Conservation (phyloP, 37 sponge, comb jelly and placozoan genomes). For the Haliclona indistincta region DNA sequence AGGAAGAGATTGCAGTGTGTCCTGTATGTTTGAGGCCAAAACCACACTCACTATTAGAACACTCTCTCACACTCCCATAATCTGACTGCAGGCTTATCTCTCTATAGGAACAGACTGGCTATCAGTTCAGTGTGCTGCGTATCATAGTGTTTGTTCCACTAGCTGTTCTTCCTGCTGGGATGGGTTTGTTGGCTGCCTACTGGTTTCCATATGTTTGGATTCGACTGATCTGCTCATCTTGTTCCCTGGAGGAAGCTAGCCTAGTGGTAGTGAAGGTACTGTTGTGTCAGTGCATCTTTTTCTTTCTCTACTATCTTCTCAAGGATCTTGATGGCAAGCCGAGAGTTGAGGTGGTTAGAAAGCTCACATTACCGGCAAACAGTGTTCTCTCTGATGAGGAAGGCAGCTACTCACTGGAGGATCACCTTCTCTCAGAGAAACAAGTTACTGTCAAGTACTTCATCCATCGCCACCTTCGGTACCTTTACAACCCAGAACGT, state of each 20-base stretch:
- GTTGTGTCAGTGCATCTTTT: background rate
- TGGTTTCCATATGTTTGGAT: constrained; percentile 56
- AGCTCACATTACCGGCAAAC: too few species aligned
- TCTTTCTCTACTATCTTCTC: background rate
- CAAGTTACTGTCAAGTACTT: background rate
- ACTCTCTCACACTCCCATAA: too few species aligned
- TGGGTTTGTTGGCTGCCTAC: constrained; percentile 53
- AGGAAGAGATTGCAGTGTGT: too few species aligned
- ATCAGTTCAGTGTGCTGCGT: constrained; percentile 23
- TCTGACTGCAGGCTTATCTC: too few species aligned
- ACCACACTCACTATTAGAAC: too few species aligned
- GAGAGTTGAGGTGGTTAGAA: constrained; percentile 28
- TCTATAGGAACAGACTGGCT: constrained; percentile 47
- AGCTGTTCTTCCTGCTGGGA: constrained; percentile 31
- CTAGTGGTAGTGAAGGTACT: constrained; percentile 62
- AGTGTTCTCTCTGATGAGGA: too few species aligned
- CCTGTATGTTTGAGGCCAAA: too few species aligned
- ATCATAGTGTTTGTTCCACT: constrained; percentile 30
- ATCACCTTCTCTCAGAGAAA: background rate
- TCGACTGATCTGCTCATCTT: constrained; percentile 17
- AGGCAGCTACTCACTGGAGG: background rate
- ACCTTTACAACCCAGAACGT: constrained; percentile 12
- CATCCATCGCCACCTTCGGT: constrained; percentile 26
- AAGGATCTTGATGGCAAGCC: constrained; percentile 65
- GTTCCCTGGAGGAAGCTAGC: constrained; percentile 26